Evolutionary conservation across 2,113 vertebrate species (phyloP), one percentile per base, ranked within the genome.

Genomic region (Macrotus californicus): DNA sequence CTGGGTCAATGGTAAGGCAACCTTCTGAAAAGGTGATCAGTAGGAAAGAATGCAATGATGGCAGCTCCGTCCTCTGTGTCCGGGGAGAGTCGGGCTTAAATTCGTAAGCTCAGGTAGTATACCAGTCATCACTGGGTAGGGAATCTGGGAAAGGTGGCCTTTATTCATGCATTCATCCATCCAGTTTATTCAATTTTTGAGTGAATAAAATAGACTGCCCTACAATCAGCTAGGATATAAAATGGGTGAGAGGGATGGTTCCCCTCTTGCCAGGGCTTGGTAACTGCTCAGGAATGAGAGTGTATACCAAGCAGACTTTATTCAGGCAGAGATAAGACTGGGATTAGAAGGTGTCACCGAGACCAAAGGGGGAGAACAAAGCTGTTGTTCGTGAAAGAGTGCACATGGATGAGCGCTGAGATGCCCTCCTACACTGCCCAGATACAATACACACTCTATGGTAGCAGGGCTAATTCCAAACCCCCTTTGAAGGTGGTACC

Each of bases 61-160:
- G 7, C n/a, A 34, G 12, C 14, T 3, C 19, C 69, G 9, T 64
- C 7, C 14, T 83, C 12, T 31, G 24, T 87, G 59, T n/a, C 15
- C 21, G 56, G 39, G 41, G 50, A 79, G 36, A 72, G 21, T 11
- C 54, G 8, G 29, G 11, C 5, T 79, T 64, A 14, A 64, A 67
- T 43, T 39, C 41, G 1, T 18, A 80, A 52, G 9, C 21, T 56
- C n/a, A 59, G 31, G 48, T 7, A 36, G 8, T 26, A 29, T 2
- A 36, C 2, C 24, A 31, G 18, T 1, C 16, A 39, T 18, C 22
- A 5, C 0, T 48, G 10, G 52, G 15, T 21, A 59, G 36, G 36
- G 2, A 15, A 34, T 73, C 21, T 87, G 26, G 41, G 46, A 64
- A 77, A 16, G 22, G 7, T 64, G 36, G 6, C 22, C 48, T 73